Percentiles rank a stretch among this genome's conserved stretches.
These are phyloP conservation scores for Menura novaehollandiae DNA, from an alignment of 2,113 vertebrate species.

Conservation along the genomic window DNA sequence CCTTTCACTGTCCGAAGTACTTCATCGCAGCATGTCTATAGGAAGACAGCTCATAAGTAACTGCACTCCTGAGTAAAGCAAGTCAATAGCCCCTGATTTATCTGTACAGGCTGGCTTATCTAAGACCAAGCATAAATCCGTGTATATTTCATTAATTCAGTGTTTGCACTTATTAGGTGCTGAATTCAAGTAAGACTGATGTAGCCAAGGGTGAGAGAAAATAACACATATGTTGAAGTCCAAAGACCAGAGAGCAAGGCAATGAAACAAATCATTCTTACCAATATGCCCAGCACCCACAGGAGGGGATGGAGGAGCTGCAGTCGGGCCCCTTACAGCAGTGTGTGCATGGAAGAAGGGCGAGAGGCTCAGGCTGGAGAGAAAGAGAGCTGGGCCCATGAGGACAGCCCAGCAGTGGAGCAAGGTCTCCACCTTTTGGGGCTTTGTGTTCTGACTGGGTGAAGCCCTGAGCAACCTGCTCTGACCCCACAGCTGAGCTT, in stretches of 20 bases:
- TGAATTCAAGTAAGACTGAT: not conserved
- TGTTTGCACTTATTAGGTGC: not conserved
- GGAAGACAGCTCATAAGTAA: not conserved
- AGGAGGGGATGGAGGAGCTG: not conserved
- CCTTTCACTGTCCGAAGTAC: not conserved
- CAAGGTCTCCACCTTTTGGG: not conserved
- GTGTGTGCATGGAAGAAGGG: accelerated
- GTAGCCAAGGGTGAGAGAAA: not conserved
- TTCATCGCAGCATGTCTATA: not conserved
- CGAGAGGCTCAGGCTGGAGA: not conserved
- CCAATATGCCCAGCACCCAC: accelerated
- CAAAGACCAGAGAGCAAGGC: not conserved
- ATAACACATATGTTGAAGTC: not conserved
- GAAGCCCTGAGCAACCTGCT: not conserved
- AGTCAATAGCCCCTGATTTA: not conserved
- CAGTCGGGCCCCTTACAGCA: accelerated
- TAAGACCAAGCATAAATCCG: not conserved
- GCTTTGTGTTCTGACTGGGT: accelerated
- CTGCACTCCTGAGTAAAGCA: not conserved
- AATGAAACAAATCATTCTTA: not conserved
- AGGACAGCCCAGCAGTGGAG: not conserved
- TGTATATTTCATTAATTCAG: not conserved
- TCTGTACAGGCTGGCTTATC: not conserved
- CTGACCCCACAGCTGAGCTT: not conserved
- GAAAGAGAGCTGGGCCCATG: not conserved